Evolutionary conservation across 2,113 vertebrate genomes (phyloP), one percentile per base, ranked within the genome.

Genomic region (Taxidea taxus): DNA sequence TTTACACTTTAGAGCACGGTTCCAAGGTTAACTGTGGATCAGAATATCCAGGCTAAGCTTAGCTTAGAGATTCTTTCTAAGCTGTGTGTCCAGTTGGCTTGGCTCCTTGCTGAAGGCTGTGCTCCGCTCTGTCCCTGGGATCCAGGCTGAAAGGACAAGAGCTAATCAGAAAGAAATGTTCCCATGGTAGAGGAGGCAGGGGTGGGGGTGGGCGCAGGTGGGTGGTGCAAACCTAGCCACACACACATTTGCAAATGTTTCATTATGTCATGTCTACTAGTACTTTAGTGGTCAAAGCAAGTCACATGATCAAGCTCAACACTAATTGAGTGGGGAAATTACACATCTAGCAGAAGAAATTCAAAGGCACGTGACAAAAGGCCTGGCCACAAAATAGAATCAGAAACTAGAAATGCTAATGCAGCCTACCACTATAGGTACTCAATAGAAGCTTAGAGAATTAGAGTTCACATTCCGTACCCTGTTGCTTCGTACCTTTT

Each of bases 201-300:
- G 0, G 10, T 15, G 25, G 10, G 25, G 23, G 23, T 0, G 7
- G 21, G 56, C 20, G 8, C 7, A 7, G 23, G 21, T 8, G 58
- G 58, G 9, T 10, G 0, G 56, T 58, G 56, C 56, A 58, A 51
- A 64, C 68, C 37, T 62, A 82, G 11, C 1, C 39, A 34, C 21
- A 37, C 11, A 49, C 6, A 31, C 39, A 42, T 74, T 37, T 34
- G 72, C 58, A 58, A 66, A 75, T 1, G 13, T 47, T n/a, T 78
- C 29, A 21, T 90, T 62, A 29, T 64, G 39, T 92, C 75, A 72
- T 23, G 8, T 49, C 60, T 4, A 7, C 44, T 91, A n/a, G 23
- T 27, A 74, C 64, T 78, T 54, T 51, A 85, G 23, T 80, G 49
- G 37, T 44, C 31, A 89, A 85, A 88, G 15, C 3, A 86, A 68